Conservation (phyloP, 2,797 vertebrate species). For the Myiothlypis chrysogaster region DNA sequence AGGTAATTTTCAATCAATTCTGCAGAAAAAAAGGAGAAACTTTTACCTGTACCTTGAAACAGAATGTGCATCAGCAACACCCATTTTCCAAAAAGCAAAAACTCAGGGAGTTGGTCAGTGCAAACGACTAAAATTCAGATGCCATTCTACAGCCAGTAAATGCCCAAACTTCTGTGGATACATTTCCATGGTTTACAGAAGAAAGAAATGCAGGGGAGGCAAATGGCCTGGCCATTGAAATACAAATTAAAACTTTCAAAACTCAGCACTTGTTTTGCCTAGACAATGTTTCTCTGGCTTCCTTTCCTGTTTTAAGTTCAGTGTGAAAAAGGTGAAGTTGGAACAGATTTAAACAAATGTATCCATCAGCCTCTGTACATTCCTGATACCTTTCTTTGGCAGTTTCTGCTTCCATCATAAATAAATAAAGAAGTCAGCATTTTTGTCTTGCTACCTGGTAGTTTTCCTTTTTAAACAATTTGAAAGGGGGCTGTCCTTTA, state of each 20-base stretch:
- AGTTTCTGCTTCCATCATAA: not conserved
- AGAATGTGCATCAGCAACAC: accelerated
- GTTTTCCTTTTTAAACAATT: not conserved
- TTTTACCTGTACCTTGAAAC: accelerated
- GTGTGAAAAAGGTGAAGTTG: not conserved
- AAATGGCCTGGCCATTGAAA: not conserved
- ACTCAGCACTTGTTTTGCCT: not conserved
- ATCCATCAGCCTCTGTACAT: not conserved
- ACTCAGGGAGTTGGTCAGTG: not conserved
- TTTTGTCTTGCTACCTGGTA: not conserved
- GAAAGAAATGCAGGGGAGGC: not conserved
- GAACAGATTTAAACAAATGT: not conserved
- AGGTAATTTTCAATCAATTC: not conserved
- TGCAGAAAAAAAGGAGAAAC: not conserved
- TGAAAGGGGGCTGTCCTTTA: not conserved
- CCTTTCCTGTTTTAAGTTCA: not conserved
- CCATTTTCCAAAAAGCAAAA: not conserved
- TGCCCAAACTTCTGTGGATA: accelerated
- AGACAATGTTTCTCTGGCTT: not conserved
- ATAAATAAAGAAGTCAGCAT: not conserved
- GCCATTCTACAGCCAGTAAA: not conserved
- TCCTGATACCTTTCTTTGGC: not conserved
- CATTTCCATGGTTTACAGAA: not conserved
- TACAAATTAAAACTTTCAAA: not conserved
- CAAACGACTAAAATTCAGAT: not conserved